phyloP scores from a whole-genome alignment of 2,113 vertebrate genomes.

The Archocentrus centrarchus region DNA sequence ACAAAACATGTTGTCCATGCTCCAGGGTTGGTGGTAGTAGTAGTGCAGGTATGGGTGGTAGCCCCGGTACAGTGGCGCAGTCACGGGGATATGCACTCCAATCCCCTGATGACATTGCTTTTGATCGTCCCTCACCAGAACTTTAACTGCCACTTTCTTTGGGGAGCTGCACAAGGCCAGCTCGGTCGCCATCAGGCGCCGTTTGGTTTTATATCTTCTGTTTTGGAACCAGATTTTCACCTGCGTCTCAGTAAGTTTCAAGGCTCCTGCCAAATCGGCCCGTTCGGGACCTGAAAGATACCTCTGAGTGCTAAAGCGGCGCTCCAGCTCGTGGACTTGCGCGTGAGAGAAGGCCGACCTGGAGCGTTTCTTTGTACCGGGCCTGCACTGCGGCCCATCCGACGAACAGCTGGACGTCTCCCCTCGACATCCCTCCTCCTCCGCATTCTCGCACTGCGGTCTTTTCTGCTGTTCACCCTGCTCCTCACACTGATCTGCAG shows the following conservation, averaged over 20 bases:
- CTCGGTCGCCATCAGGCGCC: conserved; percentile 76
- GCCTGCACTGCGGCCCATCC: conserved; percentile 31
- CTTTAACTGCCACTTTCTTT: conserved; percentile 81
- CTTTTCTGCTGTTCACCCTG: not conserved
- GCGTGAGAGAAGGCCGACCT: conserved; percentile 85
- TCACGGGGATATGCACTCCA: conserved; percentile 53
- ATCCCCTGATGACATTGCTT: conserved; percentile 65
- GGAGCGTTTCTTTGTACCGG: conserved; percentile 79
- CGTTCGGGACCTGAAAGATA: conserved; percentile 84
- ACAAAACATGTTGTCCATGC: conserved; percentile 44
- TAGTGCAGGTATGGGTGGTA: conserved; percentile 76
- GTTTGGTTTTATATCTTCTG: conserved; percentile 86
- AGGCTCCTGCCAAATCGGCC: conserved; percentile 78
- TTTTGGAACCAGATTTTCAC: conserved; percentile 89
- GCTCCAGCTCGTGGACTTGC: conserved; percentile 84
- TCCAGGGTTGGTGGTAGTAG: conserved; percentile 76
- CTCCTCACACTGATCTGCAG: conserved; percentile 17
- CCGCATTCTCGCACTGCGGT: not conserved
- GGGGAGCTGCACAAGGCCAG: conserved; percentile 37
- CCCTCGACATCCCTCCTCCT: conserved; percentile 6
- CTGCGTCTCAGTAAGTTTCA: conserved; percentile 86
- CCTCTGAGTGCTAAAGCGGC: conserved; percentile 80
- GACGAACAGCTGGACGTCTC: conserved; percentile 36
- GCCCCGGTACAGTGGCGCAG: conserved; percentile 69
- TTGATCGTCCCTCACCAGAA: conserved; percentile 80